Evolutionary conservation across 1,140 invertebrate genomes (phyloP).

Genomic region (Drosophila parvula): DNA sequence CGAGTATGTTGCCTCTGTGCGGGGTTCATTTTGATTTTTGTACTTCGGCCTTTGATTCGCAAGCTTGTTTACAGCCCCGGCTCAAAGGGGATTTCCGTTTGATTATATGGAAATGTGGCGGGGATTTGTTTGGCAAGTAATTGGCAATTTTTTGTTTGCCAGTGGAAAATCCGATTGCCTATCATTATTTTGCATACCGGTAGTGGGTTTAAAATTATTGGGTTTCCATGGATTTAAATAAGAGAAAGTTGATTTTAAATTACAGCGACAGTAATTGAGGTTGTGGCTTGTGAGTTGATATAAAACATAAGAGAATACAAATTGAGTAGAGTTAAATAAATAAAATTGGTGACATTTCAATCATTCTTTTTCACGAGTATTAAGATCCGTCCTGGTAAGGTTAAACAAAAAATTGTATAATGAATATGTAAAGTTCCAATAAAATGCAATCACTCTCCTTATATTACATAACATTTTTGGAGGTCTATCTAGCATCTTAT

Average conservation of each 20-base stretch:
- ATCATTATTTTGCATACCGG: constrained; percentile 1
- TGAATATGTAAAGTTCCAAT: background rate
- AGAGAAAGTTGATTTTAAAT: background rate
- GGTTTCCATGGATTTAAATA: background rate
- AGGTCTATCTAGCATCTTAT: background rate
- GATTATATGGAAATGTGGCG: constrained; percentile 31
- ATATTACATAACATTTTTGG: background rate
- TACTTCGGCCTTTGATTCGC: constrained; percentile 52
- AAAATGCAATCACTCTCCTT: background rate
- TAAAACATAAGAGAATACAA: too few species aligned
- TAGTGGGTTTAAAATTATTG: background rate
- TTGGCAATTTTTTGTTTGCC: background rate
- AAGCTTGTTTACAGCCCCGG: constrained; percentile 35
- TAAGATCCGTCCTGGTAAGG: background rate
- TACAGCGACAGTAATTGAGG: background rate
- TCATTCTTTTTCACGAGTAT: background rate
- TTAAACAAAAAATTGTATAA: background rate
- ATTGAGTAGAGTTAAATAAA: background rate
- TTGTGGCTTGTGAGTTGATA: background rate
- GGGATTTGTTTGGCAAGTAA: constrained; percentile 30
- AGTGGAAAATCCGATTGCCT: background rate
- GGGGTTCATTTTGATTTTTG: constrained; percentile 28
- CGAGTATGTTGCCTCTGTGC: constrained; percentile 1
- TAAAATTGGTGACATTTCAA: background rate
- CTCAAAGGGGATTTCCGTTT: constrained; percentile 37